These are phyloP conservation scores for Koerneria pararmatus DNA, from an alignment of 2,888 invertebrate species.

Conservation along the genomic window DNA sequence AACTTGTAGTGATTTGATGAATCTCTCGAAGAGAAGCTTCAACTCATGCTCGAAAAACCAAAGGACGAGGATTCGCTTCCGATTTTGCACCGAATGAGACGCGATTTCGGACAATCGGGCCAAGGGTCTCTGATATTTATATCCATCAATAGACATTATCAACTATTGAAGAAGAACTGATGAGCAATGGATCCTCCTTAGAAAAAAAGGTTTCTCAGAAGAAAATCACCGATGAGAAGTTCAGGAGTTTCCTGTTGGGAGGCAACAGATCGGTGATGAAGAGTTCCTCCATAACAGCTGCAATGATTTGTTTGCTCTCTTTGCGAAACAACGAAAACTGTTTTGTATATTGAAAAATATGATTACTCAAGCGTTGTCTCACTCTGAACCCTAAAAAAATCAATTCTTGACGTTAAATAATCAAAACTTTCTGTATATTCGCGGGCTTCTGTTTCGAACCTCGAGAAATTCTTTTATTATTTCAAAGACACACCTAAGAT, in stretches of 20 bases:
- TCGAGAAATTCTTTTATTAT: too few relatives aligned
- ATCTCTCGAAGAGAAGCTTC: constrained; percentile 73
- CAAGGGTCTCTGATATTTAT: constrained; percentile 60
- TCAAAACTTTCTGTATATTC: too few relatives aligned
- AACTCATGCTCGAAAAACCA: constrained; percentile 89
- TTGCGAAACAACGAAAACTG: too few relatives aligned
- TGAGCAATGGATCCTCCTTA: background rate
- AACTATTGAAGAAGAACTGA: constrained; percentile 10
- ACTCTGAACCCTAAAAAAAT: too few relatives aligned
- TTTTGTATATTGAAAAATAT: too few relatives aligned
- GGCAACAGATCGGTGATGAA: constrained; percentile 70
- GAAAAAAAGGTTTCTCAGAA: background rate
- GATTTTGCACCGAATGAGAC: constrained; percentile 67
- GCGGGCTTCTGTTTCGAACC: too few relatives aligned
- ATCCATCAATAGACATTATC: constrained; percentile 20
- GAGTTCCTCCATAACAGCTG: constrained; percentile 76
- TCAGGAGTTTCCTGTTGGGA: constrained; percentile 69
- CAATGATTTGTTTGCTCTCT: constrained; percentile 56
- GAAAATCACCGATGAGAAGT: constrained; percentile 66
- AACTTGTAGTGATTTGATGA: constrained; percentile 71
- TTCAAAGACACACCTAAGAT: too few relatives aligned
- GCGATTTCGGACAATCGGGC: constrained; percentile 62
- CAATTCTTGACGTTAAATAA: too few relatives aligned
- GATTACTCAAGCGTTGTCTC: too few relatives aligned
- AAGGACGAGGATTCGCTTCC: constrained; percentile 56